Evolutionary conservation across 2,888 invertebrate species (phyloP), one percentile per base, ranked within the genome.

Genomic region (Athalia rosae): DNA sequence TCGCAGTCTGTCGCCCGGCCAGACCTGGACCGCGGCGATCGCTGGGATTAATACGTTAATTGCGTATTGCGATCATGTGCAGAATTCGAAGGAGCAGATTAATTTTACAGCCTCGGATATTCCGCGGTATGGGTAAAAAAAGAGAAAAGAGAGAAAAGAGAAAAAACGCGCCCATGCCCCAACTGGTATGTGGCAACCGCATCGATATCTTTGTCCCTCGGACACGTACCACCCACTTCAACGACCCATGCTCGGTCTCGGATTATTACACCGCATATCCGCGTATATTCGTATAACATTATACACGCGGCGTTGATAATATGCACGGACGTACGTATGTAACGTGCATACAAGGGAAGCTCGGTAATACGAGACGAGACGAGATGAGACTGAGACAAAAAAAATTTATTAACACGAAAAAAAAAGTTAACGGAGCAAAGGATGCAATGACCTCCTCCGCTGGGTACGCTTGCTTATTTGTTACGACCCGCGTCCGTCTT

Each of bases 391-490:
- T 43, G 11, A 56, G 71, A 45, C 28, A 28, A 28, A 28, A 45
- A 41, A 45, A 45, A 58, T 6, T 6, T 53, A 63, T 8, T 13
- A 7, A 48, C n/a, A 28, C 8, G 50, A 28, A 13, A 71, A 11
- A 50, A 71, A 71, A 71, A 28, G 56, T 4, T 48, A 45, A 58
- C 43, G 4, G 71, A 58, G 71, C 56, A 43, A 13, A 7, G 58
- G 71, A 71, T 71, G 15, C 71, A 71, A 58, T 56, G 71, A 71
- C 71, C 71, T 71, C 71, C 56, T 11, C 53, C 53, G 53, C 11
- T 11, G 11, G 7, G 9, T n/a, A n/a, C 53, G 53, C n/a, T 28
- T 28, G 28, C 28, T 28, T 28, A 28, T 28, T 28, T 28, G 28
- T 28, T 28, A 28, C 28, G 28, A 28, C 28, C 28, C 28, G 28